Base-by-base conservation (phyloP, 2,797 vertebrate species). In the Arctocebus calabarensis region DNA sequence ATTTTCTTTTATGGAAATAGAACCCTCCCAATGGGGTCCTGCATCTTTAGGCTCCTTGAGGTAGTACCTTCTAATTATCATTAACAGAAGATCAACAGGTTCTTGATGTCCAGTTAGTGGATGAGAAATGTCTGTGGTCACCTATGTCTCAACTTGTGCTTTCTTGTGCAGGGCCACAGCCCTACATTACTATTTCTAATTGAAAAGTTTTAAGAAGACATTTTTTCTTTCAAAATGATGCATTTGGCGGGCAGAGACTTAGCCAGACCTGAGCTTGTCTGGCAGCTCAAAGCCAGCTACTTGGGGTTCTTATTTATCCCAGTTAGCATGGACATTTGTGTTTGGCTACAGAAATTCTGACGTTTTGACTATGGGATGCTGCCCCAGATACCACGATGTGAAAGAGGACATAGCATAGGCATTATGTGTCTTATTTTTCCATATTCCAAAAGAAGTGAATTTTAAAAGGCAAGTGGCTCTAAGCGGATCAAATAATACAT, bases 361-460 rank as follows among this genome's bases (percentile, higher is more conserved):
- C 59, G 59, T 95, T 91, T 91, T 94, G 84, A 82, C 37, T 87
- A 20, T 64, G 12, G 70, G 45, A 16, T 88, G 37, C 52, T 59
- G 22, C 29, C 34, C 64, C 68, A 88, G 45, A 45, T 11, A 57
- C 14, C 2, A 64, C 20, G 23, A 13, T 66, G 32, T 89, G 84
- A 48, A 45, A n/a, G 66, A 62, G 34, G 61, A 62, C 7, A 7
- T 20, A 5, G 16, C 11, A 3, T 37, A 57, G 32, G 20, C n/a
- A 13, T 25, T 73, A 5, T 81, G 25, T 87, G 37, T 84, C 13
- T 84, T 91, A 45, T 20, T 32, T 92, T 86, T 32, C 32, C 40
- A 45, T 43, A 90, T 88, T 84, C 71, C 9, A 12, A 48, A 94
- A 92, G 43, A 88, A 84, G 25, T 87, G 48, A 94, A 52, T 84